phyloP scores from a whole-genome alignment of 1,140 invertebrate species.

The Eurytemora carolleeae region DNA sequence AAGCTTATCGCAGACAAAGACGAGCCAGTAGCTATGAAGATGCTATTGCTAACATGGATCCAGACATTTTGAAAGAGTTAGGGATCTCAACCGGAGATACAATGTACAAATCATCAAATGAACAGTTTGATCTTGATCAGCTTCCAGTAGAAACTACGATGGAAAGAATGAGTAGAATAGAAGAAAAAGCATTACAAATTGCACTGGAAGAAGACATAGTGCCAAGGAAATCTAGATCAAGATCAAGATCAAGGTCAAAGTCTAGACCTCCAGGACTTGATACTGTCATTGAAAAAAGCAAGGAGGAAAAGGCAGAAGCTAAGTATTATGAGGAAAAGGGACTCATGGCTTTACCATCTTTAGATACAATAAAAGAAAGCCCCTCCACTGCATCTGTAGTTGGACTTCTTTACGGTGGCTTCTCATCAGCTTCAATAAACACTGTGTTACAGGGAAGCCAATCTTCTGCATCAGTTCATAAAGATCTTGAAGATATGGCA shows the following conservation, averaged over 20 bases:
- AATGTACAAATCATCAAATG: not conserved
- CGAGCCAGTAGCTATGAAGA: not conserved
- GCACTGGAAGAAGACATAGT: not conserved
- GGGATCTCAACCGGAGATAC: not conserved
- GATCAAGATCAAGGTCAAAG: not conserved
- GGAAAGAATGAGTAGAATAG: not conserved
- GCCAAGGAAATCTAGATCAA: not conserved
- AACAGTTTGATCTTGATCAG: not conserved
- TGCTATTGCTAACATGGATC: not conserved
- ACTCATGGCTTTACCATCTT: not conserved
- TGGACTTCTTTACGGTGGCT: not conserved
- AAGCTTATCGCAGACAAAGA: not conserved
- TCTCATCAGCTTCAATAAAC: not conserved
- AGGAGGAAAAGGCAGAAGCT: not conserved
- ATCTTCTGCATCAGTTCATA: not conserved
- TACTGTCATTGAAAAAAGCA: not conserved
- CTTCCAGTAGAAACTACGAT: not conserved
- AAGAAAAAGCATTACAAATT: not conserved
- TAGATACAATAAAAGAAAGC: conserved; percentile 2
- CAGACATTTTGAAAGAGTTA: not conserved
- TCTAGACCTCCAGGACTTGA: conserved; percentile 2
- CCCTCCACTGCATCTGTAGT: not conserved
- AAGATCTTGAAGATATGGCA: too few species aligned
- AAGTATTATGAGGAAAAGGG: not conserved
- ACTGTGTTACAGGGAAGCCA: not conserved